These are phyloP conservation scores for Sternarchorhynchus goeldii DNA, from an alignment of 2,797 vertebrate species.

Conservation along the genomic window DNA sequence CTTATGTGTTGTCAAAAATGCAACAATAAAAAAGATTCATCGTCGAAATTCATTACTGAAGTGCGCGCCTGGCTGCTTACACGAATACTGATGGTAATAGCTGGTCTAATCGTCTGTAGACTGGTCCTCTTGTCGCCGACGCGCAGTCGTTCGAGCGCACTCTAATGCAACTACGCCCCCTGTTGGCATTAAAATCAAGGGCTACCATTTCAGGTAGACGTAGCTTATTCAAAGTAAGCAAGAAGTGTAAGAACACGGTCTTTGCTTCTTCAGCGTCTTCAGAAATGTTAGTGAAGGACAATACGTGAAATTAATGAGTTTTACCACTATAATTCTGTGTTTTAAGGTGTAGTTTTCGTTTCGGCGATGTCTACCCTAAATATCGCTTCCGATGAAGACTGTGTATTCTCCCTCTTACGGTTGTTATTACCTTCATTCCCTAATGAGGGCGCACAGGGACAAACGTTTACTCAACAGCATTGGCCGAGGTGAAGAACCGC, in stretches of 20 bases:
- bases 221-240: neutral
- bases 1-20: neutral
- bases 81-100: neutral
- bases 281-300: no score
- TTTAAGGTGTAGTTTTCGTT: no score
- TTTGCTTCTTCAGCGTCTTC: no score
- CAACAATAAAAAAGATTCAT: neutral
- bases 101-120: neutral
- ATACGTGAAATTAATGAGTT: no score
- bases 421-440: neutral
- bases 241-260: neutral
- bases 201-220: neutral
- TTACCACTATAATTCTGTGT: no score
- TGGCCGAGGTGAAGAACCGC: no score
- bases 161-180: conserved; percentile 14
- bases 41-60: no score
- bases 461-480: neutral
- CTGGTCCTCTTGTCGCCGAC: no score
- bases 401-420: no score
- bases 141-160: neutral
- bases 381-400: no score
- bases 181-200: neutral
- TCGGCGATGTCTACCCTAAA: no score
- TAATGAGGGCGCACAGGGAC: conserved; percentile 13
- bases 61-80: neutral